Percentiles rank a stretch among this genome's conserved stretches.
Evolutionary conservation across 2,113 vertebrate species (phyloP).

Genomic region (Tetraodon nigroviridis): DNA sequence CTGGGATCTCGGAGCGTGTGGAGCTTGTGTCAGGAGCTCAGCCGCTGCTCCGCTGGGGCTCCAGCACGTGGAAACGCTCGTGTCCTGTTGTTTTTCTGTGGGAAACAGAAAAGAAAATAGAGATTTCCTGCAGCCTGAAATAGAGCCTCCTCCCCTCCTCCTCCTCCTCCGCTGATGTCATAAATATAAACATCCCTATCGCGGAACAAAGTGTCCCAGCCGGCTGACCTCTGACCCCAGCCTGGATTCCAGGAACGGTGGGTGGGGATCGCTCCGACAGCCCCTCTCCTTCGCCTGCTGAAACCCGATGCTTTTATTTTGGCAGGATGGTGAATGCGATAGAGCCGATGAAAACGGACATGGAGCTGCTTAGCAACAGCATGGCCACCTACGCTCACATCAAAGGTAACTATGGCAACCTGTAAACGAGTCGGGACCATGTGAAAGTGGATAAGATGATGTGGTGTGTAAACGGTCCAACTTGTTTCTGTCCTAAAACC

Average conservation of each 20-base stretch:
- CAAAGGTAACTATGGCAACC: constrained; percentile 71
- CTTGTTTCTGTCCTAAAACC: too few relatives aligned
- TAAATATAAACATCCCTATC: constrained; percentile 39
- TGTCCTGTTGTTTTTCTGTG: too few relatives aligned
- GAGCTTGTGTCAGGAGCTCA: too few relatives aligned
- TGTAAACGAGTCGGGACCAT: neutral
- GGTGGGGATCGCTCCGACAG: neutral
- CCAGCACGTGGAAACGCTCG: too few relatives aligned
- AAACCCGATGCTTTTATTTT: neutral
- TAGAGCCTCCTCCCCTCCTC: neutral
- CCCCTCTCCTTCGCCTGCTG: neutral
- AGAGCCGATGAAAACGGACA: constrained; percentile 81
- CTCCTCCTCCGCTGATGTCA: constrained; percentile 28
- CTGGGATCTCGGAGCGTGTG: too few relatives aligned
- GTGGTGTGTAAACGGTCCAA: too few relatives aligned
- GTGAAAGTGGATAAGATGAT: neutral
- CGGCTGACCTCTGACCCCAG: constrained; percentile 29
- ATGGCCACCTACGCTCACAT: constrained; percentile 91
- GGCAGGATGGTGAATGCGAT: constrained; percentile 59
- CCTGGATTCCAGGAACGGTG: constrained; percentile 24
- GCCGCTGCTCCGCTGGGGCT: too few relatives aligned
- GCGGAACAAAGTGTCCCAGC: constrained; percentile 29
- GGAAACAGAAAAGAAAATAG: constrained; percentile 46
- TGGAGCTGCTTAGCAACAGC: constrained; percentile 95
- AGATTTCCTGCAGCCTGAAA: constrained; percentile 23